phyloP scores from a whole-genome alignment of 2,797 vertebrate genomes.

The Hippopotamyrus pictus region DNA sequence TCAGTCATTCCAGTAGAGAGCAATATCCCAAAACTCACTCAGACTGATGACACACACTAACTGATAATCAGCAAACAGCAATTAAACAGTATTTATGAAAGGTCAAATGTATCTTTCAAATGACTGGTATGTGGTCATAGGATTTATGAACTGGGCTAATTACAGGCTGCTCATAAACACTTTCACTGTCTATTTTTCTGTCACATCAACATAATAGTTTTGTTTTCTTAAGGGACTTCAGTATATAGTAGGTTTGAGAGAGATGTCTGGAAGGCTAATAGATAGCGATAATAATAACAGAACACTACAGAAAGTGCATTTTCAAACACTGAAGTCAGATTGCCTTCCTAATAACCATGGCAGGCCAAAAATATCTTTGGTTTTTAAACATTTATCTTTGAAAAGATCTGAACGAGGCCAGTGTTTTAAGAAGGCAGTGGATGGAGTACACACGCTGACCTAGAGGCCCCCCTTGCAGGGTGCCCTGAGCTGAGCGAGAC shows the following conservation, averaged over 20 bases:
- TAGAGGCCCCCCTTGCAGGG: background rate
- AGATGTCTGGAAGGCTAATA: background rate
- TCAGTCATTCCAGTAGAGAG: background rate
- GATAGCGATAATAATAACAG: slow-evolving; percentile 13
- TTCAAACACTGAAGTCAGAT: slow-evolving; percentile 15
- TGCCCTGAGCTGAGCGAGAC: background rate
- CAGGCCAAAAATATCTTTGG: slow-evolving; percentile 15
- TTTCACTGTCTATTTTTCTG: background rate
- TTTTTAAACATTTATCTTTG: slow-evolving; percentile 23
- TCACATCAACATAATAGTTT: slow-evolving; percentile 8
- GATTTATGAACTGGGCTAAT: slow-evolving; percentile 8
- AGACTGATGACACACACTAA: background rate
- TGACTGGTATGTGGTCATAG: background rate
- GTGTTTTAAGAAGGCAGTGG: slow-evolving; percentile 12
- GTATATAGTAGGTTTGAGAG: background rate
- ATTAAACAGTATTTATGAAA: background rate
- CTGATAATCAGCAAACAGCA: background rate
- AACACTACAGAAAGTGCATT: background rate
- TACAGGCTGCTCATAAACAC: slow-evolving; percentile 13
- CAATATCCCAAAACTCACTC: background rate
- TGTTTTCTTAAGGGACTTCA: slow-evolving; percentile 1
- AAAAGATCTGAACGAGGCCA: slow-evolving; percentile 2
- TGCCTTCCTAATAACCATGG: slow-evolving; percentile 4
- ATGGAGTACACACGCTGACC: slow-evolving; percentile 13
- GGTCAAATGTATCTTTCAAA: background rate